Evolutionary conservation across 2,113 vertebrate species (phyloP), one percentile per base, ranked within the genome.

Genomic region (Ictidomys tridecemlineatus): DNA sequence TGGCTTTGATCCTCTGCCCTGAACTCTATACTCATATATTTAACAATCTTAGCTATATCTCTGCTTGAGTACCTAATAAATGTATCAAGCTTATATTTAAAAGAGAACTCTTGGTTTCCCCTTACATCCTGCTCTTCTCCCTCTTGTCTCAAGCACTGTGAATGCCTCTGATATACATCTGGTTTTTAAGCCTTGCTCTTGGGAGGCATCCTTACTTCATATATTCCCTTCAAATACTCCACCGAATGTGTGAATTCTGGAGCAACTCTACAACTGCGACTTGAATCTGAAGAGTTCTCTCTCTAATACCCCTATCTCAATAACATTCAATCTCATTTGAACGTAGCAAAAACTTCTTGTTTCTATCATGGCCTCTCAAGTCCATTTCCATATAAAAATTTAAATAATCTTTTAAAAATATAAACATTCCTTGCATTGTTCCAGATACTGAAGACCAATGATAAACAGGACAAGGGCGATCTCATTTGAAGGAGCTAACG

Each of bases 221-320:
- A n/a, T 24, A 79, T 73, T 88, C 32, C 17, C 10, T 28, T 70
- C 32, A 65, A 65, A 85, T 65, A 42, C 17, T 69, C 51, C n/a
- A 30, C 8, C 24, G 42, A 87, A 24, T 5, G 61, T 85, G 42
- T 58, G 93, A 82, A 91, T 37, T 65, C 32, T 48, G 28, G 76
- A 16, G 32, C 56, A 80, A 5, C 13, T 85, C 24, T 77, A 63
- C 1, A 84, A 76, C 72, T 11, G 1, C 85, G 51, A 88, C 30
- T 80, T 58, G n/a, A 93, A 48, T 88, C 73, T 70, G 37, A 93
- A 93, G 10, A 93, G 51, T 73, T 86, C 74, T 96, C 13, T 96
- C 10, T 9, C 48, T 92, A 93, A 88, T 34, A 74, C 9, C 63
- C 22, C 70, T 39, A n/a, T 14, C 7, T 30, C 28, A 51, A 22